Conservation (phyloP, 2,888 invertebrate genomes). For the Dryadula phaetusa region DNA sequence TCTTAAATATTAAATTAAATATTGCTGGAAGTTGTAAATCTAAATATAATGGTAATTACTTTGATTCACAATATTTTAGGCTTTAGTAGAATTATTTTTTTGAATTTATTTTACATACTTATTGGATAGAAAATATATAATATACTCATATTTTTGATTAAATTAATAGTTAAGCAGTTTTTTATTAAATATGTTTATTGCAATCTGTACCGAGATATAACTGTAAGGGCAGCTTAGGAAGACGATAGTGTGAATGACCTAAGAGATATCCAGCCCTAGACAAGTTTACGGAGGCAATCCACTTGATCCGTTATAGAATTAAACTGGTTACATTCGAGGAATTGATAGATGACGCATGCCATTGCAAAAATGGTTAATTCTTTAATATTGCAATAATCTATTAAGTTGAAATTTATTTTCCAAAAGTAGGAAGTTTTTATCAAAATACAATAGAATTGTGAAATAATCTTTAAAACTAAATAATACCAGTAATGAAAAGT, state of each 20-base stretch:
- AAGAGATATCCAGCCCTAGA: constrained; percentile 51
- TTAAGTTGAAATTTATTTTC: too few species aligned
- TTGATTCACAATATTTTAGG: neutral
- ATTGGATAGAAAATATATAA: too few species aligned
- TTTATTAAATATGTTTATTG: constrained; percentile 28
- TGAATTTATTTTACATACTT: neutral
- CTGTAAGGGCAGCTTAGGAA: constrained; percentile 57
- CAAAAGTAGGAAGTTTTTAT: too few species aligned
- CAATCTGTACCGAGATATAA: constrained; percentile 50
- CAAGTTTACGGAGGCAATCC: constrained; percentile 44
- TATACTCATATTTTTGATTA: neutral
- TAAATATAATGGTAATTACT: constrained; percentile 11
- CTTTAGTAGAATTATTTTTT: neutral
- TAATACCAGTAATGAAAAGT: too few species aligned
- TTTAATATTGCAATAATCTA: too few species aligned
- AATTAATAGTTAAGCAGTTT: neutral
- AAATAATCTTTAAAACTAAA: too few species aligned
- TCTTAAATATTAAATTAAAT: constrained; percentile 4
- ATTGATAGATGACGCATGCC: constrained; percentile 24
- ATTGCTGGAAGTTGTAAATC: neutral
- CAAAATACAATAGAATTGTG: too few species aligned
- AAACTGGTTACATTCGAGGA: constrained; percentile 27
- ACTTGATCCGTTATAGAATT: constrained; percentile 36
- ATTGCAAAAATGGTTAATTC: too few species aligned
- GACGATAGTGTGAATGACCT: constrained; percentile 72